Percentiles rank a stretch among this genome's conserved stretches.
Conservation (phyloP, 2,113 vertebrate genomes). For the Stercorarius parasiticus region DNA sequence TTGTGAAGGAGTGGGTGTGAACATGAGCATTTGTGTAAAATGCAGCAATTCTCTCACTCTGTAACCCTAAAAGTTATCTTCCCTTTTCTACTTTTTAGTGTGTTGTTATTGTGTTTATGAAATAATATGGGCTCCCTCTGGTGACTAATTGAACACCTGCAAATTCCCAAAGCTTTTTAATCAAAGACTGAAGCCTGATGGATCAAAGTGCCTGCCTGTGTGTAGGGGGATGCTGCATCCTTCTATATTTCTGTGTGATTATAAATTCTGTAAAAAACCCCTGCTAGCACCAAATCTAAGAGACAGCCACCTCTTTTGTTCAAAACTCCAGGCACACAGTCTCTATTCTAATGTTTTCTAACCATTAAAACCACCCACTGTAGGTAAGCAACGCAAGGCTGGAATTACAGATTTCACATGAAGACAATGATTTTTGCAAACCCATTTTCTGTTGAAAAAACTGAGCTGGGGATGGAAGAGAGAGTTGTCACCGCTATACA, state of each 20-base stretch:
- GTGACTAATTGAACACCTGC: constrained; percentile 76
- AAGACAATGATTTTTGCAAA: neutral
- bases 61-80: neutral
- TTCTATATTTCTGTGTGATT: neutral
- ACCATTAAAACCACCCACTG: neutral
- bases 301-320: neutral
- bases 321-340: neutral
- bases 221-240: neutral
- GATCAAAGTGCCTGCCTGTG: neutral
- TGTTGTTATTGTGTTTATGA: constrained; percentile 22
- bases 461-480: neutral
- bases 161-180: constrained; percentile 63
- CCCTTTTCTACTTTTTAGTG: neutral
- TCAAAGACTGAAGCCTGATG: neutral
- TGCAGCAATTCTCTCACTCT: neutral
- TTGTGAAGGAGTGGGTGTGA: neutral
- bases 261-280: neutral
- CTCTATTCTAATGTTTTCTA: neutral
- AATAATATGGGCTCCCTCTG: constrained; percentile 78
- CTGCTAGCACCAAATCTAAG: neutral
- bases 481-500: neutral
- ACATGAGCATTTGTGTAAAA: neutral
- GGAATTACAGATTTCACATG: neutral
- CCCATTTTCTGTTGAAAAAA: neutral
- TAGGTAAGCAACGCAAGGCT: neutral